Base-by-base conservation (phyloP, 1,140 invertebrate genomes). In the Chrysomallon squamiferum region DNA sequence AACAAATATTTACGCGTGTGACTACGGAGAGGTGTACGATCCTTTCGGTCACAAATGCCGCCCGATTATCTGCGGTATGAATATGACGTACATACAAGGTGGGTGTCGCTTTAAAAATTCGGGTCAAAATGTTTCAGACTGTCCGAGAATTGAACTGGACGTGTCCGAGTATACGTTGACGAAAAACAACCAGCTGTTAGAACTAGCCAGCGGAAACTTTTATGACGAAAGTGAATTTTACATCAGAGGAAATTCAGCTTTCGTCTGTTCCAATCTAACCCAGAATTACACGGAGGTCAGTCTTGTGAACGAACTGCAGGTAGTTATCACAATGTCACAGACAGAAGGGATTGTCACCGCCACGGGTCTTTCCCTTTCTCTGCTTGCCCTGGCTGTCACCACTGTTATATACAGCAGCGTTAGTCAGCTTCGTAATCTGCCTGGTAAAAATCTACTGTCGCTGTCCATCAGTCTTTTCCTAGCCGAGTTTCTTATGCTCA, bases 381-480 rank as follows among this genome's bases (percentile, higher is more conserved):
- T 78, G 3, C 41, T 68, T 9, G 72, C 68, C 6, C 67, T 80
- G 7, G 43, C 68, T 18, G 45, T 78, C 11, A 65, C 60, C 9
- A 66, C 88, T 9, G 13, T 76, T 6, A 75, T 87, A 2, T 87
- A 87, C 65, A 50, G 75, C 2, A 47, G 82, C 0, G 68, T 88
- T 11, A 76, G 82, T 22, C 80, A 82, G 41, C 70, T 88, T 58
- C 76, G 85, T 41, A 88, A 88, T 68, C 71, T 86, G 6, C 88
- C 87, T 0, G 88, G 86, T 2, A 87, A 85, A 65, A 87, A 86
- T 66, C 71, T 88, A 5, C 79, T 87, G 38, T 86, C 83, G 20
- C 72, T 89, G 2, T 82, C 85, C 5, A 69, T 75, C 9, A 77
- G 82, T 15, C 73, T 89, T 0, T 79, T 88, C 35, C 45, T 87